Evolutionary conservation across 2,888 invertebrate genomes (phyloP).

Genomic region (Isoperla grammatica): DNA sequence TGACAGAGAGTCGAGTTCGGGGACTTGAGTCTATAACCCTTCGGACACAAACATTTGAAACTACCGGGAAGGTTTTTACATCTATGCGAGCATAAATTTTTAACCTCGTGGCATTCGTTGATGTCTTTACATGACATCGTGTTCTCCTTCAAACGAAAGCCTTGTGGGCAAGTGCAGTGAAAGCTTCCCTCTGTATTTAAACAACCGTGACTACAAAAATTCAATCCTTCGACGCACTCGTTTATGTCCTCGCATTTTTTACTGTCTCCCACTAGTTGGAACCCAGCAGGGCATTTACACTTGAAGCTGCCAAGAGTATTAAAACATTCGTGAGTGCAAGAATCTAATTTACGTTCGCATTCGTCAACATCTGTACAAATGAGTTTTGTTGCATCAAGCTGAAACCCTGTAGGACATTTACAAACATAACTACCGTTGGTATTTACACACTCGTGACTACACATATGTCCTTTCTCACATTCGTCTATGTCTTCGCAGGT

Average conservation of each 20-base stretch:
- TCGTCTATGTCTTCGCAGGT: conserved; percentile 35
- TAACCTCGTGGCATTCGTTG: conserved; percentile 12
- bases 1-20: conserved; percentile 30
- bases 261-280: conserved; percentile 40
- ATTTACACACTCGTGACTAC: no score
- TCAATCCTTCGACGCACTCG: no score
- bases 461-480: conserved; percentile 15
- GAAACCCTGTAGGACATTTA: no score
- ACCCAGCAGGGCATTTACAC: conserved; percentile 34
- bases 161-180: conserved; percentile 52
- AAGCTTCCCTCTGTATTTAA: conserved; percentile 56
- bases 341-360: no score
- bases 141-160: conserved; percentile 40
- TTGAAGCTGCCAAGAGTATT: no score
- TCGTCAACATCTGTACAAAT: no score
- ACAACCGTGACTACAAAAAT: conserved; percentile 44
- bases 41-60: neutral
- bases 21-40: neutral
- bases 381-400: no score
- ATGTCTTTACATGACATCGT: conserved; percentile 18
- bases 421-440: no score
- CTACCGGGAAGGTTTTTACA: conserved; percentile 7
- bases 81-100: neutral
- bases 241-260: conserved; percentile 46
- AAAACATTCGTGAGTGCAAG: no score